These are phyloP conservation scores for Teleiodes luculella DNA, from an alignment of 2,888 invertebrate genomes.

Conservation along the genomic window DNA sequence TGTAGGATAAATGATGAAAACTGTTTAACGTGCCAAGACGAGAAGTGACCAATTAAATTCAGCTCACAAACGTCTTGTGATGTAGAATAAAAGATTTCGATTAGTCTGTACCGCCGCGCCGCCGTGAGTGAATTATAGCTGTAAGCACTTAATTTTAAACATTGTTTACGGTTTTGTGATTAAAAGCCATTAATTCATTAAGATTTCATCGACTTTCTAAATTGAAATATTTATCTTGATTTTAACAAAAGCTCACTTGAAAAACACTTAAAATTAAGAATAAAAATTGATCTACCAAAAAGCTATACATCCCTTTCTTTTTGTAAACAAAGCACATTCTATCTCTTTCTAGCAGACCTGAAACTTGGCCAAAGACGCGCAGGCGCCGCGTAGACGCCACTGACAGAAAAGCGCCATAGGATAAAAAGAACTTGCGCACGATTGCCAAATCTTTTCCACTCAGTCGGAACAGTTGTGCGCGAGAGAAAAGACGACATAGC, in stretches of 20 bases:
- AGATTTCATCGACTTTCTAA: neutral
- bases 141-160: neutral
- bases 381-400: slow-evolving; percentile 25
- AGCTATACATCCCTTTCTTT: neutral
- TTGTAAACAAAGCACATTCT: neutral
- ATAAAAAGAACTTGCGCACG: slow-evolving; percentile 39
- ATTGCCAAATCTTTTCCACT: slow-evolving; percentile 65
- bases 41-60: slow-evolving; percentile 40
- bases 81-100: slow-evolving; percentile 10
- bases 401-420: slow-evolving; percentile 53
- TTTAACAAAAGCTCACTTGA: neutral
- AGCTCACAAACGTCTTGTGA: slow-evolving; percentile 21
- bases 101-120: neutral
- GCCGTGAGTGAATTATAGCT: neutral
- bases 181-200: neutral
- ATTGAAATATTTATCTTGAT: neutral
- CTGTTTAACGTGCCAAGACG: slow-evolving; percentile 37
- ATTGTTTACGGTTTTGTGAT: neutral
- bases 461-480: slow-evolving; percentile 14
- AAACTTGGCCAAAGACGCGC: slow-evolving; percentile 16
- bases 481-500: slow-evolving; percentile 29
- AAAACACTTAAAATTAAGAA: neutral
- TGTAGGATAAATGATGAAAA: slow-evolving; percentile 12
- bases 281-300: neutral
- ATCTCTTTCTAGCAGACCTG: slow-evolving; percentile 2